Conservation (phyloP, 64 coral and sea anemone genomes). For the Orbicella faveolata region DNA sequence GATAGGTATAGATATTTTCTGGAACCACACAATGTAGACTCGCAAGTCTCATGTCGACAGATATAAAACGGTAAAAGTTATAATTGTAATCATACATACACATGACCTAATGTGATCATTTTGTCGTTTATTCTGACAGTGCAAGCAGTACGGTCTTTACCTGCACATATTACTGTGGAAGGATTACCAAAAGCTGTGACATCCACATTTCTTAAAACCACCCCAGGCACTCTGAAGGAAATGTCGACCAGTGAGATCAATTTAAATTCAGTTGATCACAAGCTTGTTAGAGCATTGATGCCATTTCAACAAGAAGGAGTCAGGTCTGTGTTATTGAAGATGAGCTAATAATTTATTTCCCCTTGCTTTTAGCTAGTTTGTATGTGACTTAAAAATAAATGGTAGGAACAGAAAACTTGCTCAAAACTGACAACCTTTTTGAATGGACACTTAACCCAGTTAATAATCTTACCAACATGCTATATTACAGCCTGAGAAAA, state of each 20-base stretch:
- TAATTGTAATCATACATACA: not conserved
- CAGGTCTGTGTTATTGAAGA: constrained; percentile 39
- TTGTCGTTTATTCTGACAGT: constrained; percentile 44
- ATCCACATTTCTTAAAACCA: constrained; percentile 56
- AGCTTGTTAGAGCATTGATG: constrained; percentile 84
- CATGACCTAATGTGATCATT: not conserved
- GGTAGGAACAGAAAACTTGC: too few relatives aligned
- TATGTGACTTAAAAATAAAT: too few relatives aligned
- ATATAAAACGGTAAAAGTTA: not conserved
- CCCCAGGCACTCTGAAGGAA: constrained; percentile 60
- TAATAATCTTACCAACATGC: too few relatives aligned
- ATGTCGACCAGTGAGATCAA: constrained; percentile 76
- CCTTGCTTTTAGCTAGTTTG: too few relatives aligned
- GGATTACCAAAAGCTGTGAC: constrained; percentile 86
- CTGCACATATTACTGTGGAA: constrained; percentile 64
- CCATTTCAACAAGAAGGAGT: constrained; percentile 96
- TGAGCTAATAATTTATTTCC: too few relatives aligned
- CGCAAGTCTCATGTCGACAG: too few relatives aligned
- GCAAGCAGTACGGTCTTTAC: constrained; percentile 50
- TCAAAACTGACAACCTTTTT: too few relatives aligned
- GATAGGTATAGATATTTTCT: too few relatives aligned
- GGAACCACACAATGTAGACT: too few relatives aligned
- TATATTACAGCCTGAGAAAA: too few relatives aligned
- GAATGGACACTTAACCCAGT: too few relatives aligned
- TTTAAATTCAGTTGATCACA: constrained; percentile 83